Evolutionary conservation across 2,888 invertebrate species (phyloP), one percentile per base, ranked within the genome.

Genomic region (Temnothorax unifasciatus): DNA sequence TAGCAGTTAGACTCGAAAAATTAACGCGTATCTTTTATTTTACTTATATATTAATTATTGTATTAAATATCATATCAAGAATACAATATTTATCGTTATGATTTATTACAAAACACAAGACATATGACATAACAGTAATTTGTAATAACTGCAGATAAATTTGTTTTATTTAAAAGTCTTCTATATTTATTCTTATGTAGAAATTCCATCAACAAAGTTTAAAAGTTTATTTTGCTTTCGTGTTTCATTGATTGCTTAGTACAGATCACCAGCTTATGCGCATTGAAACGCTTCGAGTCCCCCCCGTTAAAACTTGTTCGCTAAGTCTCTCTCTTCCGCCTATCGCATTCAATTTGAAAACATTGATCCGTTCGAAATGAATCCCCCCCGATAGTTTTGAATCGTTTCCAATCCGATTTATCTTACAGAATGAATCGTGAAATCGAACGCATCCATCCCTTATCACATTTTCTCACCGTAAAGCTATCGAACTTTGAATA

Each of bases 311-410:
- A 79, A 79, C 47, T 79, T 79, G 79, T 57, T 59, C 18, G 79
- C 25, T 79, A 79, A 79, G 74, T 79, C 79, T 71, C 77, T 79
- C 74, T 81, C 79, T 81, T 81, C 59, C 74, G 73, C 59, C 79
- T 81, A 73, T 81, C 47, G 79, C 75, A 57, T 81, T 59, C 75
- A 73, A 81, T 81, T 81, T 74, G 79, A 59, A 81, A 81, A 81
- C 59, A 73, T 38, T 81, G 75, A 81, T 81, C 79, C 79, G 59
- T 13, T 81, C 59, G 74, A 59, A 81, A 73, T 81, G 79, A 59
- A 81, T 81, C 59, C 13, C 73, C 71, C 29, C 38, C 59, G 59
- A 74, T 74, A 81, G 79, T 81, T 79, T 81, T 59, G 59, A 81
- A 81, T 73, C 75, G 75, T 44, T 81, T 61, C 47, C 79, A 57